Conservation (phyloP, 2,888 invertebrate species). For the Tenthredo mesomela region DNA sequence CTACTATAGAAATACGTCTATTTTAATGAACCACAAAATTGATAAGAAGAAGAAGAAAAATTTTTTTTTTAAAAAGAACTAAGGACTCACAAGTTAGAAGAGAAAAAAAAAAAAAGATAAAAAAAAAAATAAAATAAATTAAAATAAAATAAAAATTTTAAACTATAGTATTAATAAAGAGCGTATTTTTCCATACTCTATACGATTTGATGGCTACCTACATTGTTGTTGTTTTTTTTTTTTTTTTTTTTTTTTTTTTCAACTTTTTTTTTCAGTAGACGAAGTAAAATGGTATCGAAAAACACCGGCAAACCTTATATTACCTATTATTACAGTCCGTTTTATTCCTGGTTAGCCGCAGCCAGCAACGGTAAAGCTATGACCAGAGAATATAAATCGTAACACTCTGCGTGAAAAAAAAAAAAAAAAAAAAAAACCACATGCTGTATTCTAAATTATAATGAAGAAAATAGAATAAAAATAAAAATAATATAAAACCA, state of each 20-base stretch:
- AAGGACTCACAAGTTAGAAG: neutral
- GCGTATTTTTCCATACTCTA: constrained; percentile 40
- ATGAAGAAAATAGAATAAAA: constrained; percentile 2
- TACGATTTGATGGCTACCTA: neutral
- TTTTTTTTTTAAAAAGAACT: neutral
- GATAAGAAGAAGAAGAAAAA: neutral
- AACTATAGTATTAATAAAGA: constrained; percentile 28
- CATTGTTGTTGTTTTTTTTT: constrained; percentile 1
- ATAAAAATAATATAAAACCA: constrained; percentile 53
- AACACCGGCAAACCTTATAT: constrained; percentile 5
- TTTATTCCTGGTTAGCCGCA: constrained; percentile 40
- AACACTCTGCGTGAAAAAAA: constrained; percentile 31
- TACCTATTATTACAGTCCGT: constrained; percentile 35
- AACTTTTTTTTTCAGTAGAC: neutral
- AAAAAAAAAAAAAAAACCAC: neutral
- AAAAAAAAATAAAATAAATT: neutral
- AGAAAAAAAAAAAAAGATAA: neutral
- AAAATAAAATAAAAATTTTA: constrained; percentile 53
- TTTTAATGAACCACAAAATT: constrained; percentile 30
- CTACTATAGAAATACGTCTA: constrained; percentile 36
- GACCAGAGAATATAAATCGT: constrained; percentile 5
- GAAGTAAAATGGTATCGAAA: constrained; percentile 7
- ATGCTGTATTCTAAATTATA: constrained; percentile 44
- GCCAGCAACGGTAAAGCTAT: constrained; percentile 39
- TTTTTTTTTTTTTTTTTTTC: neutral